Evolutionary conservation across 2,113 vertebrate species (phyloP).

Genomic region (Pedionomus torquatus): DNA sequence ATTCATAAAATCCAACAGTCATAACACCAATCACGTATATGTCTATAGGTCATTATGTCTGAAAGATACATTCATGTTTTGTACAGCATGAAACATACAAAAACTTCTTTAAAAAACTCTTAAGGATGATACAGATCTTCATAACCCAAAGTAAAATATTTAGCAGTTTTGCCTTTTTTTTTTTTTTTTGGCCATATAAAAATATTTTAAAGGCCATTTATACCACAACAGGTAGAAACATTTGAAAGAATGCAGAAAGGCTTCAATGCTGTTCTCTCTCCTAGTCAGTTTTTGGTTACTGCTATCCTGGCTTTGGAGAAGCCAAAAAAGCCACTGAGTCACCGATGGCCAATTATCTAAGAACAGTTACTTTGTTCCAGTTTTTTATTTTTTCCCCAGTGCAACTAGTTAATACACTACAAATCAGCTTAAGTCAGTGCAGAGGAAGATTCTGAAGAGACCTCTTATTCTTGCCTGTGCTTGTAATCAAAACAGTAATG

Average conservation of each 20-base stretch:
- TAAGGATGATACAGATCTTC: slow-evolving; percentile 69
- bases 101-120: slow-evolving; percentile 60
- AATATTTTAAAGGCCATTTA: slow-evolving; percentile 78
- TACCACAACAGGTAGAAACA: slow-evolving; percentile 72
- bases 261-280: slow-evolving; percentile 30
- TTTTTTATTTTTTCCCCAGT: not conserved
- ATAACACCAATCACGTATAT: slow-evolving; percentile 66
- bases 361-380: not conserved
- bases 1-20: slow-evolving; percentile 74
- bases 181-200: slow-evolving; percentile 73
- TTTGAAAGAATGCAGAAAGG: slow-evolving; percentile 31
- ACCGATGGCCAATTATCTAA: not conserved
- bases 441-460: not conserved
- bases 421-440: slow-evolving; percentile 8
- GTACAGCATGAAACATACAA: slow-evolving; percentile 81
- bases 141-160: slow-evolving; percentile 69
- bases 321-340: not conserved
- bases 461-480: not conserved
- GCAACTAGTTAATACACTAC: not conserved
- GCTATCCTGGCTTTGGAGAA: not conserved
- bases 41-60: slow-evolving; percentile 62
- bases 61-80: slow-evolving; percentile 83
- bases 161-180: slow-evolving; percentile 58
- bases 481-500: slow-evolving; percentile 23
- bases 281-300: slow-evolving; percentile 27